These are phyloP conservation scores for Thera obeliscata DNA, from an alignment of 2,888 invertebrate genomes.

Conservation along the genomic window DNA sequence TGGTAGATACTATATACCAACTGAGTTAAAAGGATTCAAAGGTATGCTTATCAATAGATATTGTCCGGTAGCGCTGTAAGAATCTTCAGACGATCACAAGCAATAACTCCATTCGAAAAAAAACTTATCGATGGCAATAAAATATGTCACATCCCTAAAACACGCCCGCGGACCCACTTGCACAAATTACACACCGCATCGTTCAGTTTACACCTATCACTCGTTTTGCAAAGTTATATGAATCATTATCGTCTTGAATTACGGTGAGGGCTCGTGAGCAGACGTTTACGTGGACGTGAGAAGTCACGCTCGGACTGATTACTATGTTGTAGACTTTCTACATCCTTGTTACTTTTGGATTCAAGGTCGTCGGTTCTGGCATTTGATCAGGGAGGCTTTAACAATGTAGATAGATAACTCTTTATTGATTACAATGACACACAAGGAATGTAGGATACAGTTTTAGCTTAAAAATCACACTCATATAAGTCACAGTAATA, in stretches of 20 bases:
- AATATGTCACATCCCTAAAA: conserved; percentile 51
- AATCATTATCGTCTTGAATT: conserved; percentile 74
- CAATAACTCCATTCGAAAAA: too few relatives aligned
- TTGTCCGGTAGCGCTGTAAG: too few relatives aligned
- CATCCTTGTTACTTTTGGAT: neutral
- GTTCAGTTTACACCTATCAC: conserved; percentile 74
- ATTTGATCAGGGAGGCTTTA: too few relatives aligned
- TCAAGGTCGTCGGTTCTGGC: neutral
- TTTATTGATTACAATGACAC: too few relatives aligned
- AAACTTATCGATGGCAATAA: conserved; percentile 44
- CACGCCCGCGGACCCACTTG: conserved; percentile 63
- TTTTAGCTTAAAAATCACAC: too few relatives aligned
- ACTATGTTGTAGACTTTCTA: conserved; percentile 32
- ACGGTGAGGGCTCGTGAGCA: conserved; percentile 62
- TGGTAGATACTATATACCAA: too few relatives aligned
- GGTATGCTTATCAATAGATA: too few relatives aligned
- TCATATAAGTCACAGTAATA: too few relatives aligned
- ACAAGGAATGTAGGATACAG: too few relatives aligned
- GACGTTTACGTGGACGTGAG: conserved; percentile 52
- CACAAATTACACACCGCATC: conserved; percentile 68
- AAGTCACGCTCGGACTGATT: conserved; percentile 47
- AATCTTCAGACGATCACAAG: too few relatives aligned
- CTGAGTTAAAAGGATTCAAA: too few relatives aligned
- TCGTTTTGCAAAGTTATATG: conserved; percentile 76
- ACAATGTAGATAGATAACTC: too few relatives aligned